phyloP scores from a whole-genome alignment of 1,140 invertebrate genomes.

The Andricus grossulariae region DNA sequence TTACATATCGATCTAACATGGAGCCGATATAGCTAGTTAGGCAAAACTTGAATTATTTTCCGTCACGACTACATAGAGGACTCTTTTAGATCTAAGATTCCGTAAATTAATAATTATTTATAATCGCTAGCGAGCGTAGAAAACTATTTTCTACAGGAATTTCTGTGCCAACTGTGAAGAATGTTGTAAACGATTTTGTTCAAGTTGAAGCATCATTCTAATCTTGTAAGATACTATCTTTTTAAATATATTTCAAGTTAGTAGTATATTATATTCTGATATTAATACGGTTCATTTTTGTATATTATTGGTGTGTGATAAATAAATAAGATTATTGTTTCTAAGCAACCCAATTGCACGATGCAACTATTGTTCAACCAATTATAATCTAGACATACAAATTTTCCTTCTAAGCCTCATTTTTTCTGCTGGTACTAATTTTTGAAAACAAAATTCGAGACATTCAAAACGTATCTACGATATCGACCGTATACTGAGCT shows the following conservation, averaged over 20 bases:
- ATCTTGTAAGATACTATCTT: constrained; percentile 76
- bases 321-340: constrained; percentile 77
- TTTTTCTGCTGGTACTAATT: no score
- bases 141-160: constrained; percentile 74
- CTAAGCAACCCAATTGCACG: constrained; percentile 65
- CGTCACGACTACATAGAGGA: constrained; percentile 70
- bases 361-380: background rate
- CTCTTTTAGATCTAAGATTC: constrained; percentile 67
- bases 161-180: constrained; percentile 76
- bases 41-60: constrained; percentile 66
- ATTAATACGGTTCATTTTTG: constrained; percentile 77
- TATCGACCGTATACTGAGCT: no score
- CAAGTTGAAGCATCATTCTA: constrained; percentile 73
- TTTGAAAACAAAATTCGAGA: no score
- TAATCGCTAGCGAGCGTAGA: constrained; percentile 70
- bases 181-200: constrained; percentile 74
- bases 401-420: no score
- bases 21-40: constrained; percentile 47
- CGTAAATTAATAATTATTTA: constrained; percentile 73
- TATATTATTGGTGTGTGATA: constrained; percentile 78
- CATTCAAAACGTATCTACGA: no score
- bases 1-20: constrained; percentile 42
- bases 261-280: constrained; percentile 76
- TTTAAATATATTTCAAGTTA: constrained; percentile 76
- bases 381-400: background rate